phyloP scores from a whole-genome alignment of 2,797 vertebrate species.

The Glossophaga mutica region DNA sequence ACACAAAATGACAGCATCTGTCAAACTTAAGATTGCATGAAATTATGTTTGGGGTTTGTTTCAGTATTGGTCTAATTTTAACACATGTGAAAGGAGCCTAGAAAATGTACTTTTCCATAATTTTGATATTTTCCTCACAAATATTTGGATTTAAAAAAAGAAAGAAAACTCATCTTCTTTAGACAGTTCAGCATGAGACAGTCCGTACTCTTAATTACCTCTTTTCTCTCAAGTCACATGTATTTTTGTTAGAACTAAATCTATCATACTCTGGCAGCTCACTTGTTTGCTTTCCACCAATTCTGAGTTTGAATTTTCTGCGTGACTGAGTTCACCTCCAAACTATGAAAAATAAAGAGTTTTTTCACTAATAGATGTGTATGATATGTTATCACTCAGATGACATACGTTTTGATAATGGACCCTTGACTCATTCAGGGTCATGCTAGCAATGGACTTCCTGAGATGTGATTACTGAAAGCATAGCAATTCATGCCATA shows the following conservation, averaged over 20 bases:
- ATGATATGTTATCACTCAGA: constrained; percentile 41
- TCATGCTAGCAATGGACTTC: constrained; percentile 52
- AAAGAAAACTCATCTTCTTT: constrained; percentile 40
- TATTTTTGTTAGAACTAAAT: constrained; percentile 65
- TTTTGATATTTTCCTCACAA: constrained; percentile 21
- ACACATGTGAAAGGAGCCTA: constrained; percentile 16
- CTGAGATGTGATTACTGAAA: constrained; percentile 54
- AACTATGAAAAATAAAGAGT: constrained; percentile 70
- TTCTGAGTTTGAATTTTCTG: constrained; percentile 70
- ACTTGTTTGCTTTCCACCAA: constrained; percentile 47
- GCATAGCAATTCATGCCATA: constrained; percentile 36
- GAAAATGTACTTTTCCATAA: constrained; percentile 26
- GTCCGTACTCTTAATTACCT: constrained; percentile 49
- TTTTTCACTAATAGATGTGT: constrained; percentile 58
- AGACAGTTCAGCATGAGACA: constrained; percentile 39
- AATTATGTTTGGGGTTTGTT: constrained; percentile 1
- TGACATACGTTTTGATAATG: constrained; percentile 50
- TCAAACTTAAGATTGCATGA: constrained; percentile 14
- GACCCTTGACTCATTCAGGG: constrained; percentile 55
- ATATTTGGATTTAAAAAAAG: constrained; percentile 40
- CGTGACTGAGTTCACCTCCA: constrained; percentile 66
- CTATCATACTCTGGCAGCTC: constrained; percentile 63
- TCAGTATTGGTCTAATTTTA: constrained; percentile 38
- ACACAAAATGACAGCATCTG: not conserved
- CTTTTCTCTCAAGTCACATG: constrained; percentile 48